Conservation (phyloP, 2,797 vertebrate species). For the Microctenopoma steveboyesi region DNA sequence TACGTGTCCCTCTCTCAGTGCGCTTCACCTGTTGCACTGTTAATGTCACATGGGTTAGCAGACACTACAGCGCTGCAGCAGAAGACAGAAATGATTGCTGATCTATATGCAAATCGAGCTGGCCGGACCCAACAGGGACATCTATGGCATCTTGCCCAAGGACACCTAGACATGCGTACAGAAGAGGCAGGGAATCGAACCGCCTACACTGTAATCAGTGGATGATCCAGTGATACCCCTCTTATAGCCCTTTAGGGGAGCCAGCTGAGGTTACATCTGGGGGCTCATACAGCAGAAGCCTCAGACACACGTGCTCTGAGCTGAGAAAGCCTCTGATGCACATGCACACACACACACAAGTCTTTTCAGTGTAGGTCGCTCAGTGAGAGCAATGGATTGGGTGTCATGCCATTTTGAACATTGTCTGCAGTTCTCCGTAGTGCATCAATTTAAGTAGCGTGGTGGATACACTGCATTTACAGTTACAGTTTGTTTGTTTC, state of each 20-base stretch:
- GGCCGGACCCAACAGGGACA: no score
- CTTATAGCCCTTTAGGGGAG: no score
- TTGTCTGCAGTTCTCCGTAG: neutral
- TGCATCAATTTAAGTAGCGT: neutral
- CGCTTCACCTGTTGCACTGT: conserved; percentile 39
- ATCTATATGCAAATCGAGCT: neutral
- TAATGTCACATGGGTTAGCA: neutral
- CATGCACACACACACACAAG: no score
- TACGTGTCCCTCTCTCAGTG: conserved; percentile 25
- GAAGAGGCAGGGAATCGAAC: no score
- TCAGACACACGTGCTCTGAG: no score
- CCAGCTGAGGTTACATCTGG: no score
- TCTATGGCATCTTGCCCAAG: no score
- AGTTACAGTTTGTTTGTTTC: neutral
- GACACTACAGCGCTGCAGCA: neutral
- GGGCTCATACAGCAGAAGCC: no score
- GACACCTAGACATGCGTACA: no score
- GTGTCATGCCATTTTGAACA: neutral
- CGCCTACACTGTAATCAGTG: no score
- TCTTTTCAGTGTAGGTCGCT: neutral
- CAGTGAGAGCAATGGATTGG: neutral
- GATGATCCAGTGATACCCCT: no score
- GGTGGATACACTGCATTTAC: neutral
- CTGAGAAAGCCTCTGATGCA: no score
- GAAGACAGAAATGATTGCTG: neutral